Percentiles rank a stretch among this genome's conserved stretches.
Evolutionary conservation across 30 jellyfish, hydroid and myxozoan species (phyloP).

Genomic region (Aurelia aurita complex sp. Pacific): DNA sequence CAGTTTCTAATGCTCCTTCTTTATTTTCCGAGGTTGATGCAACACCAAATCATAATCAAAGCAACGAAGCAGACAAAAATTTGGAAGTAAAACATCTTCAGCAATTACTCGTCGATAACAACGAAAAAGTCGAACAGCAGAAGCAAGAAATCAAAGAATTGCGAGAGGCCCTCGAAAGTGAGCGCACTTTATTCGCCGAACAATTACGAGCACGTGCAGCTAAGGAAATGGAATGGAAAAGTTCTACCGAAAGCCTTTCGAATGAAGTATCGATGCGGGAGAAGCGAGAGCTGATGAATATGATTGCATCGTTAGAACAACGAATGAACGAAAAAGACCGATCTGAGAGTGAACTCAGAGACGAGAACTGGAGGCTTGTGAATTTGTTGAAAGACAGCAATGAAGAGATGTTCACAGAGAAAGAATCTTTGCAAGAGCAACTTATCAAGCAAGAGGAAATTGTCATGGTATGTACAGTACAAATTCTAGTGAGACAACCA

Average conservation of each 20-base stretch:
- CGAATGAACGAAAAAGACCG: slow-evolving; percentile 52
- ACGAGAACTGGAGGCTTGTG: slow-evolving; percentile 70
- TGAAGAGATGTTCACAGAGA: slow-evolving; percentile 65
- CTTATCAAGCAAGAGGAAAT: slow-evolving; percentile 71
- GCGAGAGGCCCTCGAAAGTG: slow-evolving; percentile 63
- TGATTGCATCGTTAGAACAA: slow-evolving; percentile 54
- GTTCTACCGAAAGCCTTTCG: slow-evolving; percentile 26
- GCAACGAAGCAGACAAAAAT: neutral
- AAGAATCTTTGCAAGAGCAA: slow-evolving; percentile 64
- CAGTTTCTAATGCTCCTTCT: too few species aligned
- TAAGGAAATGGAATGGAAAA: slow-evolving; percentile 47
- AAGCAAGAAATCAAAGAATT: slow-evolving; percentile 51
- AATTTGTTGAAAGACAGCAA: slow-evolving; percentile 61
- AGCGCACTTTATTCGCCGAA: slow-evolving; percentile 69
- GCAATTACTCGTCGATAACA: slow-evolving; percentile 52
- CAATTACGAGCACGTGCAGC: slow-evolving; percentile 64
- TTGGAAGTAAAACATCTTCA: slow-evolving; percentile 69
- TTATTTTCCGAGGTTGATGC: too few species aligned
- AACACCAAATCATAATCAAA: neutral
- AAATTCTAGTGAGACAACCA: too few species aligned
- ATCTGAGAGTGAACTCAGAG: slow-evolving; percentile 52
- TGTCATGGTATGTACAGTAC: slow-evolving; percentile 46
- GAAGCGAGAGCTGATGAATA: slow-evolving; percentile 27
- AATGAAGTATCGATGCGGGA: slow-evolving; percentile 35
- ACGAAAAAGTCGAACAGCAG: slow-evolving; percentile 51